Percentiles rank a stretch among this genome's conserved stretches.
phyloP scores from a whole-genome alignment of 2,888 invertebrate genomes.

The Drosophila cognata region DNA sequence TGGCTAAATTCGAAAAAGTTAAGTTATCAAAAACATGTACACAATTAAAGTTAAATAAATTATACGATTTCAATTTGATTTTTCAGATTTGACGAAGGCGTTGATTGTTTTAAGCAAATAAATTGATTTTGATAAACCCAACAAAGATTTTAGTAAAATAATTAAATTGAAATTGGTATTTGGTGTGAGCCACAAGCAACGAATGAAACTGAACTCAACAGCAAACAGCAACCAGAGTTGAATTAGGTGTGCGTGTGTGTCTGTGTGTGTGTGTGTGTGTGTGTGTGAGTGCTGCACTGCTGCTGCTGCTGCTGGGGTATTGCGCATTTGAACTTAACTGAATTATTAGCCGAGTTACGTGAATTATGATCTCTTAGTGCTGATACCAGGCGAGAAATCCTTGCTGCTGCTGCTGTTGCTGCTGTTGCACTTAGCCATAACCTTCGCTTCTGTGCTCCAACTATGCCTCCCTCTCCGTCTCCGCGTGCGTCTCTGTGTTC shows the following conservation, averaged over 20 bases:
- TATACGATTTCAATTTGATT: not conserved
- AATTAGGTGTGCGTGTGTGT: slow-evolving; percentile 5
- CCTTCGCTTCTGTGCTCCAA: slow-evolving; percentile 27
- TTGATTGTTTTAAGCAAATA: slow-evolving; percentile 2
- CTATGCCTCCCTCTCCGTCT: not conserved
- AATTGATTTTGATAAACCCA: not conserved
- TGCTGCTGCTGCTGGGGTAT: slow-evolving; percentile 34
- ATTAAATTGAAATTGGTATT: not conserved
- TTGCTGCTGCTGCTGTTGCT: slow-evolving; percentile 24
- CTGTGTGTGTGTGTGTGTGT: not conserved
- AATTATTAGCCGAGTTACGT: slow-evolving; percentile 79
- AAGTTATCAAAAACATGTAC: not conserved
- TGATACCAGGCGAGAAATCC: slow-evolving; percentile 51
- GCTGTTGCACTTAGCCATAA: slow-evolving; percentile 45
- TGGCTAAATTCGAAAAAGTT: no score
- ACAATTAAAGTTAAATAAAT: not conserved
- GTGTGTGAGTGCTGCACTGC: slow-evolving; percentile 10
- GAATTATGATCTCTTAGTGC: slow-evolving; percentile 79
- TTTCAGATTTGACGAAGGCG: not conserved
- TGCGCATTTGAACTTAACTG: slow-evolving; percentile 79
- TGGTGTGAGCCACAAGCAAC: slow-evolving; percentile 5
- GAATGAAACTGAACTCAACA: not conserved
- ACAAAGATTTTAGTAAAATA: not conserved
- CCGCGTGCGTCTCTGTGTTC: slow-evolving; percentile 9
- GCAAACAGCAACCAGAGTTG: not conserved